These are phyloP conservation scores for Dendrolimus pini DNA, from an alignment of 2,888 invertebrate species.

Conservation along the genomic window DNA sequence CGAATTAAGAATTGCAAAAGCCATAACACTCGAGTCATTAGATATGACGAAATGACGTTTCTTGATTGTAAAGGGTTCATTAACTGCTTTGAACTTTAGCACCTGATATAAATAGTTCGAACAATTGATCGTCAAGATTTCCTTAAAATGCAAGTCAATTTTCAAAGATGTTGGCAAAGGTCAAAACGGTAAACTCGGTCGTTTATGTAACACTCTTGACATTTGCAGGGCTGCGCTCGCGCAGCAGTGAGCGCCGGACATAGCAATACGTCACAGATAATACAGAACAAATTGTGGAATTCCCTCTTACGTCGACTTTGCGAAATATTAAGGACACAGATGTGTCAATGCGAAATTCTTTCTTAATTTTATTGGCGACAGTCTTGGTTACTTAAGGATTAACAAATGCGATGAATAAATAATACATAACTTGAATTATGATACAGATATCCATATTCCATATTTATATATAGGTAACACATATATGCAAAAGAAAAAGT, in stretches of 20 bases:
- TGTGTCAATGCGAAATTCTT: conserved; percentile 21
- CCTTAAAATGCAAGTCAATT: conserved; percentile 50
- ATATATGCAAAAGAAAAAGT: no score
- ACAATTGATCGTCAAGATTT: conserved; percentile 43
- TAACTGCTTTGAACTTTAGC: conserved; percentile 1
- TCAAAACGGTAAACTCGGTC: conserved; percentile 34
- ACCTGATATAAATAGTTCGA: conserved; percentile 20
- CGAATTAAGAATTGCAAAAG: background rate
- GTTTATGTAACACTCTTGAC: conserved; percentile 58
- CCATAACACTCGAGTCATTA: background rate
- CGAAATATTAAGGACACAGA: conserved; percentile 30
- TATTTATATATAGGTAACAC: no score
- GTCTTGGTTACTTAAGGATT: background rate
- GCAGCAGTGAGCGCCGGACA: conserved; percentile 4
- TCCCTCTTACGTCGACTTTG: conserved; percentile 51
- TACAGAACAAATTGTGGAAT: conserved; percentile 32
- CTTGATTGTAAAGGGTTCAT: background rate
- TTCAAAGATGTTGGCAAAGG: conserved; percentile 55
- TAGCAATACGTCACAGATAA: conserved; percentile 26
- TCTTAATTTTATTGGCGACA: background rate
- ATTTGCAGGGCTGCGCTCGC: conserved; percentile 39
- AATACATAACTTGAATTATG: background rate
- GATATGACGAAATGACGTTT: background rate
- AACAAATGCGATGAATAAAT: background rate
- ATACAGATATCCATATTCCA: no score